phyloP scores from a whole-genome alignment of 30 jellyfish, hydroid and myxozoan genomes.

The Pseudorhiza aurosa region DNA sequence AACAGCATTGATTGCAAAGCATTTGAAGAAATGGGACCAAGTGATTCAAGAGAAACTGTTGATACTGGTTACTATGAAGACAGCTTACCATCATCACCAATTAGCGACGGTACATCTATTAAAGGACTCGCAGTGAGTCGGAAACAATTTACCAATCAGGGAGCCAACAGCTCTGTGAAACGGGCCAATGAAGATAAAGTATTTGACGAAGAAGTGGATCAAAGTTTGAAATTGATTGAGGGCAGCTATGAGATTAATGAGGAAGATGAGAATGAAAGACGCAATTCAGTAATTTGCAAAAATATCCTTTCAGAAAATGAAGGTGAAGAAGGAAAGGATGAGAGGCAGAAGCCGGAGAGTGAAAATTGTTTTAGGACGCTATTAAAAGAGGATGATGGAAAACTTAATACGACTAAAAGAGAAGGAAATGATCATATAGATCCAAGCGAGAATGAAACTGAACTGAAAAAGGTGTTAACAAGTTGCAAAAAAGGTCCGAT shows the following conservation, averaged over 20 bases:
- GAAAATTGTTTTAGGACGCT: too few species aligned
- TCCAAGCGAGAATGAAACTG: neutral
- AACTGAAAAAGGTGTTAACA: neutral
- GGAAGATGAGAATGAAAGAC: neutral
- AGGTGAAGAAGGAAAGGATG: neutral
- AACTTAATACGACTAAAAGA: neutral
- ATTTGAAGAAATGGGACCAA: neutral
- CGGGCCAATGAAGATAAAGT: neutral
- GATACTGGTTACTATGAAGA: slow-evolving; percentile 28
- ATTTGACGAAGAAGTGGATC: neutral
- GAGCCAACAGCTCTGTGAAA: neutral
- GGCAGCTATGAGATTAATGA: neutral
- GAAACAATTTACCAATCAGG: neutral
- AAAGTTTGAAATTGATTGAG: neutral
- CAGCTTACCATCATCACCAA: slow-evolving; percentile 33
- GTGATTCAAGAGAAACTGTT: slow-evolving; percentile 41
- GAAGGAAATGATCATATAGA: neutral
- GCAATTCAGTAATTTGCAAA: neutral
- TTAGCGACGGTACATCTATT: neutral
- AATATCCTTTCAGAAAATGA: neutral
- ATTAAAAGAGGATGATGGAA: neutral
- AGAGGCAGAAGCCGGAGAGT: neutral
- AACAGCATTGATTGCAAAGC: slow-evolving; percentile 23
- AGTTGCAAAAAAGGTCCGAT: neutral
- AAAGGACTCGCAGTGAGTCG: neutral